Evolutionary conservation across 2,113 vertebrate genomes (phyloP), one percentile per base, ranked within the genome.

Genomic region (Scophthalmus maximus): DNA sequence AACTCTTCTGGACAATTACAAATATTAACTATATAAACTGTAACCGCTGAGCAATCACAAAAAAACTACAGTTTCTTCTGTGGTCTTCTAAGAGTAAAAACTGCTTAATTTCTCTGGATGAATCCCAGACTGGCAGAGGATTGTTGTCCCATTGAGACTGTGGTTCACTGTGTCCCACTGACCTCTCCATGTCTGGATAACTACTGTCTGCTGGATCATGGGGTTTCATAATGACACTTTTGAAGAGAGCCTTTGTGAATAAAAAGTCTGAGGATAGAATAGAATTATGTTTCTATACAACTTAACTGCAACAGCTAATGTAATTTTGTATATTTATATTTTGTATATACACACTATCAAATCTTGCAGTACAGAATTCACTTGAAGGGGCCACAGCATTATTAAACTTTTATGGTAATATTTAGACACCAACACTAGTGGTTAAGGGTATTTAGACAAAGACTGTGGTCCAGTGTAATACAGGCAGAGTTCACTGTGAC

Each of bases 141-240:
- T 68, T 85, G 57, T 80, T 69, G 57, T 23, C 70, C 55, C 64
- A 76, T 81, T 86, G 68, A 83, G 44, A 69, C 38, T 75, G n/a
- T n/a, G n/a, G n/a, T n/a, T n/a, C 58, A 53, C 32, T 52, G 18
- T 53, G 73, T 59, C 42, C 26, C 36, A 22, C 26, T 23, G 49
- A 72, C 62, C 53, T 55, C 23, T 70, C n/a, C n/a, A 22, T 23
- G 32, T 77, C 46, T 64, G 63, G n/a, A 66, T 47, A 72, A 74
- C 67, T 63, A 82, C 14, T 44, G 44, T 61, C 32, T 68, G 46
- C 51, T 36, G 40, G 51, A 56, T 64, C 73, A 36, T 64, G 34
- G 2, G 8, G 38, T 61, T 77, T 83, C 14, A 71, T 70, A 23
- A 78, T 7, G 23, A 47, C 32, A 52, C 8, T 50, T 64, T 72